Evolutionary conservation across 2,797 vertebrate species (phyloP).

Genomic region (Eulemur albifrons): DNA sequence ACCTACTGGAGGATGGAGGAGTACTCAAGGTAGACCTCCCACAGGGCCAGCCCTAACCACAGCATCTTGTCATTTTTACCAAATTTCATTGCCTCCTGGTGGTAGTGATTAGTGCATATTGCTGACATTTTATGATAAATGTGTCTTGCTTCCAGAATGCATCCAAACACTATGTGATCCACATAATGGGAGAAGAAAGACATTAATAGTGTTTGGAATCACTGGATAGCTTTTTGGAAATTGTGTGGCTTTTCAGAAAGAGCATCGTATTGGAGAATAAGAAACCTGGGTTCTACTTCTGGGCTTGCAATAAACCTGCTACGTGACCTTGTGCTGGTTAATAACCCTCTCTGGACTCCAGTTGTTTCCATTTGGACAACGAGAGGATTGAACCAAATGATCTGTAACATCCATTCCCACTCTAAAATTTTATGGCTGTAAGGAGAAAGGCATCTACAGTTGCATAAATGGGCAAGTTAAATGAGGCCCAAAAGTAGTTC

Average conservation of each 20-base stretch:
- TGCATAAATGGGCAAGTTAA: constrained; percentile 35
- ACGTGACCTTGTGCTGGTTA: constrained; percentile 44
- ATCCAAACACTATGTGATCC: not conserved
- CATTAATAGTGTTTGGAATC: constrained; percentile 3
- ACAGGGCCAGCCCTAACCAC: not conserved
- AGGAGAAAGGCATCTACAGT: constrained; percentile 53
- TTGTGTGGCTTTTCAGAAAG: not conserved
- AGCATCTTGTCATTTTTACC: not conserved
- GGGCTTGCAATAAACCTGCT: not conserved
- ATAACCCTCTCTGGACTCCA: constrained; percentile 19
- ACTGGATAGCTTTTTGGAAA: not conserved
- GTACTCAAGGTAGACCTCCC: not conserved
- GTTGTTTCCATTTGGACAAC: constrained; percentile 55
- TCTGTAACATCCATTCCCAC: constrained; percentile 57
- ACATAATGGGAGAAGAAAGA: not conserved
- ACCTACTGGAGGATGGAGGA: not conserved
- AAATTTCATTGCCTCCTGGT: constrained; percentile 4
- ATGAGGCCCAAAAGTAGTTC: constrained; percentile 47
- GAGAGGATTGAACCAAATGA: constrained; percentile 56
- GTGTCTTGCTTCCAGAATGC: not conserved
- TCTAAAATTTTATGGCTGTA: constrained; percentile 61
- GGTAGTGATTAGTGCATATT: not conserved
- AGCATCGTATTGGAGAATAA: not conserved
- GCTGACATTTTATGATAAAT: constrained; percentile 39
- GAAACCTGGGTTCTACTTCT: not conserved